Evolutionary conservation across 2,888 invertebrate species (phyloP).

Genomic region (Kryphioiulus occultus): DNA sequence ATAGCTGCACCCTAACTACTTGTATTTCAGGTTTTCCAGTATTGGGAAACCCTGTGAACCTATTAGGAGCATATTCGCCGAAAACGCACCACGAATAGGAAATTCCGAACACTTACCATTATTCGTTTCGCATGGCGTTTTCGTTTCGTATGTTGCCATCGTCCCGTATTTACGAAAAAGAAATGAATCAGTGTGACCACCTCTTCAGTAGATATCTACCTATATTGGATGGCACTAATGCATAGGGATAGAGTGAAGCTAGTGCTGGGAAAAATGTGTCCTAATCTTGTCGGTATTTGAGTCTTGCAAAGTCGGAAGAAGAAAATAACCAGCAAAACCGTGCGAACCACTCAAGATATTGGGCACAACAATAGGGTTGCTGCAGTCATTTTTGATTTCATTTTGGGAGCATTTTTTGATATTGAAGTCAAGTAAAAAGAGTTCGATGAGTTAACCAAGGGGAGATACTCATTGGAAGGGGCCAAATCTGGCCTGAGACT

Average conservation of each 20-base stretch:
- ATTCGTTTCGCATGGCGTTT: too few relatives aligned
- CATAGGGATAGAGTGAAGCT: not conserved
- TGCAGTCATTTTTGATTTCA: not conserved
- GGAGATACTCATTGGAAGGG: not conserved
- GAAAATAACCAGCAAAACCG: not conserved
- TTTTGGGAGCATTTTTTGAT: not conserved
- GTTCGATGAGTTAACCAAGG: not conserved
- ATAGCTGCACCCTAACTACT: too few relatives aligned
- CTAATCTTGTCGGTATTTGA: not conserved
- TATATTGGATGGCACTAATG: too few relatives aligned
- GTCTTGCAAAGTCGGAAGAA: not conserved
- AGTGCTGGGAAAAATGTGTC: not conserved
- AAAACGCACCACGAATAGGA: not conserved
- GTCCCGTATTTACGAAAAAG: too few relatives aligned
- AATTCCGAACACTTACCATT: not conserved
- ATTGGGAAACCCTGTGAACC: too few relatives aligned
- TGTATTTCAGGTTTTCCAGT: too few relatives aligned
- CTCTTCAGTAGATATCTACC: too few relatives aligned
- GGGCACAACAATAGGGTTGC: not conserved
- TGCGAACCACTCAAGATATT: not conserved
- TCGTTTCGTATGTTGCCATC: too few relatives aligned
- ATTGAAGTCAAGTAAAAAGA: not conserved
- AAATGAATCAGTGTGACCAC: too few relatives aligned
- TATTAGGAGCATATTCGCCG: not conserved
- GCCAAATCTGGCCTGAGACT: not conserved